Evolutionary conservation across 2,888 invertebrate species (phyloP).

Genomic region (Hymenopus coronatus): DNA sequence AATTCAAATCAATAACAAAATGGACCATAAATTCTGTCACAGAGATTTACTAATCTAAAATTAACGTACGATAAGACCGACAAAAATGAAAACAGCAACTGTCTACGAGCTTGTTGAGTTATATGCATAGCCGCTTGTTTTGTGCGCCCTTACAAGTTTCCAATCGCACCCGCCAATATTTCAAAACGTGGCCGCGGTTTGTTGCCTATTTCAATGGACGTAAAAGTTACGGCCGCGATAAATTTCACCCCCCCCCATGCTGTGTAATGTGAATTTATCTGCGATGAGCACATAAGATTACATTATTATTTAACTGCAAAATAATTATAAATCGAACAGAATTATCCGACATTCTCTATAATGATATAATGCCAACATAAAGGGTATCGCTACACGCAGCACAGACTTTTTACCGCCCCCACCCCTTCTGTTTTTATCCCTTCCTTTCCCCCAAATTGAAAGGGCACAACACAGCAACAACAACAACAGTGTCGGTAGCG

Average conservation of each 20-base stretch:
- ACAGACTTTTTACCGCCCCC: not conserved
- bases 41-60: not conserved
- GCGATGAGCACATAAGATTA: not conserved
- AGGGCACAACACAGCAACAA: not conserved
- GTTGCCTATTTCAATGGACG: not conserved
- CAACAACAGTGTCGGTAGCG: not conserved
- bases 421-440: not conserved
- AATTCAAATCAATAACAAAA: not conserved
- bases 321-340: not conserved
- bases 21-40: not conserved
- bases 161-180: not conserved
- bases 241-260: not conserved
- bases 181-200: not conserved
- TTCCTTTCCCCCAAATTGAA: not conserved
- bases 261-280: not conserved
- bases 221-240: not conserved
- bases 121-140: not conserved
- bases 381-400: not conserved
- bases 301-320: slow-evolving; percentile 2
- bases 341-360: not conserved
- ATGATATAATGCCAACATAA: not conserved
- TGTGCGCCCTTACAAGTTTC: not conserved
- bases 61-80: not conserved
- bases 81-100: not conserved
- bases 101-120: not conserved